phyloP scores from a whole-genome alignment of 2,888 invertebrate genomes.

The Xylota segnis region DNA sequence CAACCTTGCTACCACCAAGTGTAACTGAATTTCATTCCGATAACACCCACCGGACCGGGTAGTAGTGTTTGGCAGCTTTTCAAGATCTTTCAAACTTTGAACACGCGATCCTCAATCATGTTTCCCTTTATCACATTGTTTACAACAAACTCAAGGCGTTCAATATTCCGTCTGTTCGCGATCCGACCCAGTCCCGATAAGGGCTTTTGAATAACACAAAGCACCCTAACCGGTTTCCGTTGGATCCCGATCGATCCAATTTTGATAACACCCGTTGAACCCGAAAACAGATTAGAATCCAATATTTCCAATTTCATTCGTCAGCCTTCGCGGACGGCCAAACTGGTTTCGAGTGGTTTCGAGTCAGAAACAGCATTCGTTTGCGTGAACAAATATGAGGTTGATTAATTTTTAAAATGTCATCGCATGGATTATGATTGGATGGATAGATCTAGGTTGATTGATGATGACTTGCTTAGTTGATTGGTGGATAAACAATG shows the following conservation, averaged over 20 bases:
- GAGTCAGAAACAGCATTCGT: conserved; percentile 11
- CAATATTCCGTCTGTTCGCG: conserved; percentile 1
- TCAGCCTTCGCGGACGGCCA: not conserved
- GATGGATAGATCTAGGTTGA: not conserved
- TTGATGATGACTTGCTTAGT: not conserved
- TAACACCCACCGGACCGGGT: not conserved
- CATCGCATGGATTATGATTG: not conserved
- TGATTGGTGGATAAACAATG: not conserved
- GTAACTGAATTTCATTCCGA: not conserved
- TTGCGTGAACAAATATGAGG: conserved; percentile 32
- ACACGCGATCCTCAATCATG: not conserved
- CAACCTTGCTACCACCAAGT: not conserved
- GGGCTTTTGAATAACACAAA: conserved; percentile 12
- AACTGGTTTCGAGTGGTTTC: conserved; percentile 18
- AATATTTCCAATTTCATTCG: conserved; percentile 44
- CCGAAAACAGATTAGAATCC: conserved; percentile 60
- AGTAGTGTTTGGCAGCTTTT: not conserved
- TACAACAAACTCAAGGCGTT: conserved; percentile 27
- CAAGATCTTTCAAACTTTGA: not conserved
- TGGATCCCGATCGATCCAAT: conserved; percentile 62
- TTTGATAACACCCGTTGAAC: conserved; percentile 76
- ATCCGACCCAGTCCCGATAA: conserved; percentile 32
- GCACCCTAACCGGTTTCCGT: conserved; percentile 58
- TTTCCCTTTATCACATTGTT: conserved; percentile 13
- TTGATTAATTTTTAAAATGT: not conserved